A percentile compares a stretch with the other conserved stretches of the same genome.
phyloP scores from a whole-genome alignment of 2,888 invertebrate genomes.

The Rhagonycha fulva region DNA sequence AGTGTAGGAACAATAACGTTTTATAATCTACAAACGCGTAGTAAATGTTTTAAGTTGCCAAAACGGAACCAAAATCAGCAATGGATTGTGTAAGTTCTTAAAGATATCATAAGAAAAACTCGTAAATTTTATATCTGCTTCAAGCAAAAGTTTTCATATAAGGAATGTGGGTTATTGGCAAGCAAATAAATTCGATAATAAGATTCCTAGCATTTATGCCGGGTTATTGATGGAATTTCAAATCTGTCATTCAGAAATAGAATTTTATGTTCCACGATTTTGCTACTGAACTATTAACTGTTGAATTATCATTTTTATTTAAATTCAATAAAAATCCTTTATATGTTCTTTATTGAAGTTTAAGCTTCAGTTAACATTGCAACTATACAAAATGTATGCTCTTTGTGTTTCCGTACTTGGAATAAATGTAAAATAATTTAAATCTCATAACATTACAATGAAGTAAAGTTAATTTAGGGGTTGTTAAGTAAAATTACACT shows the following conservation, averaged over 20 bases:
- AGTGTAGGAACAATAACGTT: slow-evolving; percentile 5
- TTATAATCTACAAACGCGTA: slow-evolving; percentile 13
- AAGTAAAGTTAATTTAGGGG: background rate
- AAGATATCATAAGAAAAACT: slow-evolving; percentile 23
- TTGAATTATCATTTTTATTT: slow-evolving; percentile 13
- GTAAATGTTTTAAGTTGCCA: slow-evolving; percentile 13
- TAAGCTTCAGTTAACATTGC: background rate
- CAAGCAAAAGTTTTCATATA: slow-evolving; percentile 25
- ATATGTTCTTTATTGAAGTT: background rate
- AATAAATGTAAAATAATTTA: background rate
- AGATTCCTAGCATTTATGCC: slow-evolving; percentile 25
- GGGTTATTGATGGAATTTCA: slow-evolving; percentile 24
- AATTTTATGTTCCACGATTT: slow-evolving; percentile 18
- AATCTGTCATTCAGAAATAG: slow-evolving; percentile 18
- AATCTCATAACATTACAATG: background rate
- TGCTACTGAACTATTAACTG: background rate
- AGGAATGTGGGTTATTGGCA: slow-evolving; percentile 27
- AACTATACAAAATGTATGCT: background rate
- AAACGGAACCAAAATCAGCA: slow-evolving; percentile 21
- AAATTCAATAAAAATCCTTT: slow-evolving; percentile 5
- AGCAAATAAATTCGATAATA: slow-evolving; percentile 30
- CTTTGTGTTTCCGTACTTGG: background rate
- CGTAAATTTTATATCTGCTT: slow-evolving; percentile 28
- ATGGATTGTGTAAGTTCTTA: slow-evolving; percentile 21
- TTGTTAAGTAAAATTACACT: too few species aligned